Percentiles rank a stretch among this genome's conserved stretches.
Conservation (phyloP, 1,140 invertebrate species). For the Bacillus rossius region DNA sequence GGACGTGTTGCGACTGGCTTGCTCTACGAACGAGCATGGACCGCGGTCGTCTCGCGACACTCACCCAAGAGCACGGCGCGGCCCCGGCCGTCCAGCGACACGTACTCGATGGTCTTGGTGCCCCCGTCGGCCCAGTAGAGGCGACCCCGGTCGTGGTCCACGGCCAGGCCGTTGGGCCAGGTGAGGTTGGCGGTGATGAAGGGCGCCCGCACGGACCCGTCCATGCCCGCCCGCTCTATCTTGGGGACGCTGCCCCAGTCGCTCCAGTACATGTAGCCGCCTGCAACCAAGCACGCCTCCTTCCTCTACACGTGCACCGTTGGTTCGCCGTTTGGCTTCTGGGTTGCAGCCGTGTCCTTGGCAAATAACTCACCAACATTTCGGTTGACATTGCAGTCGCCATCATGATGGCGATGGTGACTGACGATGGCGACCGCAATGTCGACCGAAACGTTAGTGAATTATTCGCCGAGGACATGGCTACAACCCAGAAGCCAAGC, state of each 20-base stretch:
- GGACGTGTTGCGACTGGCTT: too few relatives aligned
- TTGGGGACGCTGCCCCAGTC: conserved; percentile 78
- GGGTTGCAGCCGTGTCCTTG: too few relatives aligned
- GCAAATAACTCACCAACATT: too few relatives aligned
- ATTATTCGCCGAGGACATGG: too few relatives aligned
- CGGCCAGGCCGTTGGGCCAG: conserved; percentile 75
- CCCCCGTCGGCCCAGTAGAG: conserved; percentile 81
- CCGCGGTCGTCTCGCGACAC: too few relatives aligned
- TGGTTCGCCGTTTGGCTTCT: background rate
- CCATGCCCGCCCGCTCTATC: conserved; percentile 85
- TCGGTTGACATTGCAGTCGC: too few relatives aligned
- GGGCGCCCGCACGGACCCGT: conserved; percentile 60
- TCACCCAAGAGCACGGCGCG: conserved; percentile 60
- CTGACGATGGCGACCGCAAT: too few relatives aligned
- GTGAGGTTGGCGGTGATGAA: conserved; percentile 63
- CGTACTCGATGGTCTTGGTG: conserved; percentile 73
- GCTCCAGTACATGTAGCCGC: conserved; percentile 79
- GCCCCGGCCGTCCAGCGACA: conserved; percentile 70
- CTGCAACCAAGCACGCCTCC: too few relatives aligned
- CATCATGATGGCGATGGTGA: too few relatives aligned
- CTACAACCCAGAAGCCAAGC: too few relatives aligned
- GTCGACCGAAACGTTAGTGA: too few relatives aligned
- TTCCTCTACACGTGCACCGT: conserved; percentile 7
- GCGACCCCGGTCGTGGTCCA: conserved; percentile 63
- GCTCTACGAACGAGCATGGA: too few relatives aligned